Evolutionary conservation across 1,140 invertebrate species (phyloP).

Genomic region (Artemia franciscana): DNA sequence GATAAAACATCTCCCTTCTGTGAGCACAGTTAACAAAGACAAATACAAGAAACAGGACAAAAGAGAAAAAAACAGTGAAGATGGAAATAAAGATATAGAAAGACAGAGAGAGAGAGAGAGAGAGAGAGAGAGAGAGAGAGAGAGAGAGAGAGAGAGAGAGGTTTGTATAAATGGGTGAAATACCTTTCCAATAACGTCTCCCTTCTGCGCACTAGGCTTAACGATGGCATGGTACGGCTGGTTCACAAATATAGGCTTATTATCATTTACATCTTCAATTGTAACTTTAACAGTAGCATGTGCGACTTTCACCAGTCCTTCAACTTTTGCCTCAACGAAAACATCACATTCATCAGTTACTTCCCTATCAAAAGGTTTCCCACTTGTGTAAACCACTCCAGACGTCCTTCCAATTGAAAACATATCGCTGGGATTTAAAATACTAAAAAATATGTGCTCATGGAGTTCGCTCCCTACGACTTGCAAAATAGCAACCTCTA

Average conservation of each 20-base stretch:
- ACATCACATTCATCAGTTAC: constrained; percentile 48
- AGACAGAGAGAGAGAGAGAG: too few relatives aligned
- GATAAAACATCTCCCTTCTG: too few relatives aligned
- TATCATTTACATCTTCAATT: constrained; percentile 67
- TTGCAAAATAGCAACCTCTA: constrained; percentile 55
- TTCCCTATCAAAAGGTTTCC: constrained; percentile 63
- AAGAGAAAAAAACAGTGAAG: too few relatives aligned
- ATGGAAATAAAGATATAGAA: too few relatives aligned
- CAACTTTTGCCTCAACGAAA: constrained; percentile 50
- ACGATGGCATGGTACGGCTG: constrained; percentile 68
- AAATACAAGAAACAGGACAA: too few relatives aligned
- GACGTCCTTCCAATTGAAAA: constrained; percentile 78
- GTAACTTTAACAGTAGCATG: constrained; percentile 58
- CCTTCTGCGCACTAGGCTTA: constrained; percentile 51
- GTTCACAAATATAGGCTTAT: constrained; percentile 52
- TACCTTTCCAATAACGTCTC: constrained; percentile 52
- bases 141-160: too few relatives aligned
- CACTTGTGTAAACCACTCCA: constrained; percentile 59
- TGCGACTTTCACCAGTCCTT: constrained; percentile 29
- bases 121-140: too few relatives aligned
- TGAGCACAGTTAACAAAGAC: too few relatives aligned
- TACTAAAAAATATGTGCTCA: constrained; percentile 63
- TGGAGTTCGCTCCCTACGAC: constrained; percentile 61
- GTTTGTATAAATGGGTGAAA: too few relatives aligned
- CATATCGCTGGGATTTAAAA: constrained; percentile 66